A percentile compares a stretch with the other conserved stretches of the same genome.
These are phyloP conservation scores for Xiphydria camelus DNA, from an alignment of 2,888 invertebrate genomes.

Conservation along the genomic window DNA sequence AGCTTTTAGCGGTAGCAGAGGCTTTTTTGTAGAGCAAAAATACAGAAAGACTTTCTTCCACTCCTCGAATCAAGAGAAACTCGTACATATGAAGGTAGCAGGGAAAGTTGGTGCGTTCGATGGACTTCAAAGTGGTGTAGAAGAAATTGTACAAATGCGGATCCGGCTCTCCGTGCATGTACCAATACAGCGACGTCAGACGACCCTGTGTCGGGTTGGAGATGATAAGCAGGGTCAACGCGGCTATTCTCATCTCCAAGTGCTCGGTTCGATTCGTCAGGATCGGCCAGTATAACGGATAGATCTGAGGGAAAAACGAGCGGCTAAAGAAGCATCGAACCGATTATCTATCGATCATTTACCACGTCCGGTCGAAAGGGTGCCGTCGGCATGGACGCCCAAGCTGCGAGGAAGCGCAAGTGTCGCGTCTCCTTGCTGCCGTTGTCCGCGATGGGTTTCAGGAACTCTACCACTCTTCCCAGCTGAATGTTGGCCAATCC, in stretches of 20 bases:
- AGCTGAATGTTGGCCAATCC: conserved; percentile 70
- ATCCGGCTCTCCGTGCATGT: conserved; percentile 65
- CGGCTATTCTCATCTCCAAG: conserved; percentile 69
- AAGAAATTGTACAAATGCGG: conserved; percentile 72
- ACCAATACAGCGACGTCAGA: conserved; percentile 70
- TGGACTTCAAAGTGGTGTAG: conserved; percentile 70
- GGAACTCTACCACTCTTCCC: conserved; percentile 60
- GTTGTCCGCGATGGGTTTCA: conserved; percentile 56
- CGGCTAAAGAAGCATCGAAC: no score
- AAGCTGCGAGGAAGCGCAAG: conserved; percentile 70
- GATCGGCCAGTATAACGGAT: conserved; percentile 70
- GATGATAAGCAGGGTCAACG: conserved; percentile 67
- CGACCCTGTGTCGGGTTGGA: conserved; percentile 69
- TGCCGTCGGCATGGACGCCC: conserved; percentile 64
- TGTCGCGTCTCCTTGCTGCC: conserved; percentile 59
- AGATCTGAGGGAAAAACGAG: conserved; percentile 61
- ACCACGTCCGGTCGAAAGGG: conserved; percentile 61
- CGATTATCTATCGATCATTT: conserved; percentile 24
- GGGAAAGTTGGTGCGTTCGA: conserved; percentile 69
- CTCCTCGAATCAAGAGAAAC: conserved; percentile 31
- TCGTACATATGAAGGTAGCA: conserved; percentile 71
- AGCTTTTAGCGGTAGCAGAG: no score
- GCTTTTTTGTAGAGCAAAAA: no score
- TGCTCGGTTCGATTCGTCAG: conserved; percentile 69
- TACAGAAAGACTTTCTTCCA: neutral